phyloP scores from a whole-genome alignment of 2,797 vertebrate species.

The Parauchenoglanis punctatus region DNA sequence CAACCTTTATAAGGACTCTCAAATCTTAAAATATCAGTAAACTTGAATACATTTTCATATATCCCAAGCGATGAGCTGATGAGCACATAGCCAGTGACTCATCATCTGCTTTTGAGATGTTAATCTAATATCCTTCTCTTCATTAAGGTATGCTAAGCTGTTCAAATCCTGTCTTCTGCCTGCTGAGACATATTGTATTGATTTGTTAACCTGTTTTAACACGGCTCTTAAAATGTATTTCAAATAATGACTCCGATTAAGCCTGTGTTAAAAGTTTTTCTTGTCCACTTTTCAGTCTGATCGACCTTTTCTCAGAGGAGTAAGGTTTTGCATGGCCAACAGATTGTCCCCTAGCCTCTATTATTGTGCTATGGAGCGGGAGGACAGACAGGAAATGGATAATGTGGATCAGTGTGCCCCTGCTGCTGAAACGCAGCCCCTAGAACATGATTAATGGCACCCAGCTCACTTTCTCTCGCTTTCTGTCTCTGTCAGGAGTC shows the following conservation, averaged over 20 bases:
- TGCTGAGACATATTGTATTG: background rate
- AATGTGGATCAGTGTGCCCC: conserved; percentile 59
- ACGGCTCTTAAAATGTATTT: background rate
- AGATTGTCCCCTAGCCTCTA: conserved; percentile 48
- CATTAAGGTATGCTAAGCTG: conserved; percentile 8
- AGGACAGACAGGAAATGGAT: conserved; percentile 53
- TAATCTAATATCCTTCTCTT: background rate
- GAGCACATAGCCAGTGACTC: background rate
- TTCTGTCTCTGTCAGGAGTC: conserved; percentile 66
- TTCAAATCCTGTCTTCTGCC: conserved; percentile 14
- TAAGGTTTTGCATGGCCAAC: conserved; percentile 35
- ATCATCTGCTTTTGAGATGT: background rate
- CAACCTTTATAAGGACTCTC: background rate
- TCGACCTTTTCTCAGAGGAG: conserved; percentile 43
- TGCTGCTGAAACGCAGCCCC: conserved; percentile 57
- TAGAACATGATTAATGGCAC: conserved; percentile 64
- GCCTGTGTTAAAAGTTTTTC: background rate
- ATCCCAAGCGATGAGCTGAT: background rate
- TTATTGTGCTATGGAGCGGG: conserved; percentile 55
- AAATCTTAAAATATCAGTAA: background rate
- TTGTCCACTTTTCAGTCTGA: conserved; percentile 42
- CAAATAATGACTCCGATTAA: conserved; percentile 24
- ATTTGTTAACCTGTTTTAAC: conserved; percentile 20
- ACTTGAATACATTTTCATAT: background rate
- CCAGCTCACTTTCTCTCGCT: conserved; percentile 59